phyloP scores from a whole-genome alignment of 2,888 invertebrate genomes.

The Andrena trimmerana region DNA sequence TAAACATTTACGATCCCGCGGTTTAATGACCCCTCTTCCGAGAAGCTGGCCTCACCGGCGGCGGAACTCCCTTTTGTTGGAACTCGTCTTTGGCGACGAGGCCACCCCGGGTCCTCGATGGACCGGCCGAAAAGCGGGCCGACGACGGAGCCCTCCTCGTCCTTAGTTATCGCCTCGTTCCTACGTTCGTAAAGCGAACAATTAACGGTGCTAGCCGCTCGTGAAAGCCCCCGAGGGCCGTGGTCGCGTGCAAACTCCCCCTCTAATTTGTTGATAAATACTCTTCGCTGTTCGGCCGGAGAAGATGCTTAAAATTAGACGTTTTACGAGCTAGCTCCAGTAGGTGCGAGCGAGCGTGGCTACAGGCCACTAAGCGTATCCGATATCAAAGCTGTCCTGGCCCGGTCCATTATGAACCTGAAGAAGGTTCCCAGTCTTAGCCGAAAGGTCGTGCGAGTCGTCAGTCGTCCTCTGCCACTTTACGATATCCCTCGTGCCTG shows the following conservation, averaged over 20 bases:
- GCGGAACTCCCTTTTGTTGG: conserved; percentile 2
- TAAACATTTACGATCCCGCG: conserved; percentile 68
- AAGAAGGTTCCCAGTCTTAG: not conserved
- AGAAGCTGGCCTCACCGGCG: conserved; percentile 41
- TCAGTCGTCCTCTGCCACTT: not conserved
- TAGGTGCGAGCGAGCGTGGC: conserved; percentile 63
- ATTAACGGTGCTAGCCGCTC: conserved; percentile 35
- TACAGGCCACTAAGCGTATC: conserved; percentile 73
- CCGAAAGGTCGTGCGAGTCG: conserved; percentile 26
- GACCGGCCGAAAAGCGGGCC: not conserved
- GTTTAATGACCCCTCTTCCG: conserved; percentile 64
- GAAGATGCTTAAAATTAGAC: conserved; percentile 77
- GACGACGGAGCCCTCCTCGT: not conserved
- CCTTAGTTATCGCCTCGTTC: conserved; percentile 36
- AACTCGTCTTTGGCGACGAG: not conserved
- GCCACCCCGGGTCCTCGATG: not conserved
- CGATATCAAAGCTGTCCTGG: conserved; percentile 74
- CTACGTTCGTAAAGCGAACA: conserved; percentile 36
- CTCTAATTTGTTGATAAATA: conserved; percentile 79
- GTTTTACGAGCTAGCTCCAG: conserved; percentile 74
- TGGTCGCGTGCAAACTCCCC: conserved; percentile 41
- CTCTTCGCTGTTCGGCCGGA: conserved; percentile 57
- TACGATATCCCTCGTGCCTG: not conserved
- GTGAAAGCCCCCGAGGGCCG: conserved; percentile 34
- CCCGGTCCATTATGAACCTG: conserved; percentile 53